Evolutionary conservation across 2,797 vertebrate species (phyloP).

Genomic region (Centroberyx gerrardi): DNA sequence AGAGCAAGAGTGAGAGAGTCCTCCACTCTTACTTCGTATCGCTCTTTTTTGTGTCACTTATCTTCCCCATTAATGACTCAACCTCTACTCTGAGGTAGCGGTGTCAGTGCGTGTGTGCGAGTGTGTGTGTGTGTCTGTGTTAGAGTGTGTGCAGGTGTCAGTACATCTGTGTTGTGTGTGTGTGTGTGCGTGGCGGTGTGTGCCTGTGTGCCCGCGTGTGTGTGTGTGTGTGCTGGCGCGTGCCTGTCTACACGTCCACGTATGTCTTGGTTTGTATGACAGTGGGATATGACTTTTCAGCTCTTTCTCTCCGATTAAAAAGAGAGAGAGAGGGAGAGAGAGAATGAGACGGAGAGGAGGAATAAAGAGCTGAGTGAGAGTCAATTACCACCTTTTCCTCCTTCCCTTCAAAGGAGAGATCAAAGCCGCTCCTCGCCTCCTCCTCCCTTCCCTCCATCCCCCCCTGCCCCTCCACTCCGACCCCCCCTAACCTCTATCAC

Average conservation of each 20-base stretch:
- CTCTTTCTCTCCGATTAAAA: conserved; percentile 51
- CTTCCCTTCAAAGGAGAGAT: conserved; percentile 79
- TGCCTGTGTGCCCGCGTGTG: neutral
- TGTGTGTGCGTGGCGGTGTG: conserved; percentile 12
- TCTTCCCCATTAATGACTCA: conserved; percentile 55
- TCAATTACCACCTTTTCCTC: conserved; percentile 78
- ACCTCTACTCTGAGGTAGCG: conserved; percentile 26
- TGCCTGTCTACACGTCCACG: conserved; percentile 27
- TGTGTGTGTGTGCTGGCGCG: conserved; percentile 4
- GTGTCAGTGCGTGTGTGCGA: conserved; percentile 33
- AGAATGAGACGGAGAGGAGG: conserved; percentile 45
- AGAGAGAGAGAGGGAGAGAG: conserved; percentile 20
- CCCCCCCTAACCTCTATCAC: conserved; percentile 40
- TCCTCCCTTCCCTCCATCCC: conserved; percentile 17
- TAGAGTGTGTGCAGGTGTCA: conserved; percentile 2
- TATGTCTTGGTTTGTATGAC: conserved; percentile 57
- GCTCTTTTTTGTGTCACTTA: conserved; percentile 49
- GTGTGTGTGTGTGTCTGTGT: conserved; percentile 4
- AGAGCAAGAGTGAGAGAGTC: conserved; percentile 25
- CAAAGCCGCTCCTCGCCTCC: conserved; percentile 65
- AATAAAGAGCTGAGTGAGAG: conserved; percentile 66
- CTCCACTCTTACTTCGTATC: conserved; percentile 5
- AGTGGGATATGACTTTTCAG: conserved; percentile 51
- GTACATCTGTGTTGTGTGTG: neutral
- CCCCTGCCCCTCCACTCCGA: conserved; percentile 4